These are phyloP conservation scores for Clarias magur DNA, from an alignment of 2,113 vertebrate genomes.

Conservation along the genomic window DNA sequence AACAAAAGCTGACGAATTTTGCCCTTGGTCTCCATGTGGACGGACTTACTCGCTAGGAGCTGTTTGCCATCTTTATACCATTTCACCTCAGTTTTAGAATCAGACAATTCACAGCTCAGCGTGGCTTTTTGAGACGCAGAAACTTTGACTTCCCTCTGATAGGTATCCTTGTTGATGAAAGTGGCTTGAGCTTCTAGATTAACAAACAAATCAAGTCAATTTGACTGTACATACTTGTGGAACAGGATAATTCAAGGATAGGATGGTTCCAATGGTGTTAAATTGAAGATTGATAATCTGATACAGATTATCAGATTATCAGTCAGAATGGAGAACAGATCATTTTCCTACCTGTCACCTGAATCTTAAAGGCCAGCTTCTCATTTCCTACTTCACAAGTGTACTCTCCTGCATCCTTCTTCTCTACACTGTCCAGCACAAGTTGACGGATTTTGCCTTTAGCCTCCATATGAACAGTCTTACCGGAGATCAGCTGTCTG, in stretches of 20 bases:
- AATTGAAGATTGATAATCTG: no score
- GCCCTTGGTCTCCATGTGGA: constrained; percentile 60
- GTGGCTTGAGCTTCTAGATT: constrained; percentile 57
- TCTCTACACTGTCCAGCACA: constrained; percentile 74
- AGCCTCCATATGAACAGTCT: constrained; percentile 69
- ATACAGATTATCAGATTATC: no score
- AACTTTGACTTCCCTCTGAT: constrained; percentile 63
- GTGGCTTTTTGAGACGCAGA: constrained; percentile 57
- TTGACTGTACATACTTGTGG: no score
- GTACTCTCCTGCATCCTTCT: constrained; percentile 80
- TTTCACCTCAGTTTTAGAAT: constrained; percentile 66
- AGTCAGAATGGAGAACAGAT: no score
- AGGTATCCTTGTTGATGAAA: constrained; percentile 67
- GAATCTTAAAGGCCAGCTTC: constrained; percentile 70
- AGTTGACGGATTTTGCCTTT: constrained; percentile 71
- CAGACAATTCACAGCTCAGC: constrained; percentile 70
- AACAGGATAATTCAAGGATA: no score
- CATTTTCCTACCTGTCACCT: neutral
- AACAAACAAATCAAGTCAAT: no score
- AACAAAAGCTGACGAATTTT: constrained; percentile 63
- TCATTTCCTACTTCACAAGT: constrained; percentile 76
- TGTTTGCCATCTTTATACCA: constrained; percentile 76
- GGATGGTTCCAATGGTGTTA: no score
- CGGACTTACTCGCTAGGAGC: constrained; percentile 62
- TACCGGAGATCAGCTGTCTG: constrained; percentile 71